Percentiles rank a stretch among this genome's conserved stretches.
Evolutionary conservation across 2,797 vertebrate genomes (phyloP).

Genomic region (Crocodylus rhombifer): DNA sequence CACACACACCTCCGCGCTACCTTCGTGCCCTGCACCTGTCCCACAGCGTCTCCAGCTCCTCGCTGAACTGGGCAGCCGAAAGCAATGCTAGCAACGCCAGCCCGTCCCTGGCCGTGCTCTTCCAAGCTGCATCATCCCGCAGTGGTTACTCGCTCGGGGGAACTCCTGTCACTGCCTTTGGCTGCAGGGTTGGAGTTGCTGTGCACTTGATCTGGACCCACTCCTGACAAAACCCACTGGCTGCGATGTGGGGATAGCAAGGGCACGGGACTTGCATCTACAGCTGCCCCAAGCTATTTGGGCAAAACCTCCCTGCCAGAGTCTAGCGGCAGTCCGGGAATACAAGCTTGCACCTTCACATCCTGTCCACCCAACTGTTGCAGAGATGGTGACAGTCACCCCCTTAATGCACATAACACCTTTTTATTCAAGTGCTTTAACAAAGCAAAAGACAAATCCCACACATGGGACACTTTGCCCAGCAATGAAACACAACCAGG

Average conservation of each 20-base stretch:
- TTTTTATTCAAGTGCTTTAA: neutral
- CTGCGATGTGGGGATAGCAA: too few species aligned
- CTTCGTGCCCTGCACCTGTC: constrained; percentile 24
- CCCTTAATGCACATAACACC: too few species aligned
- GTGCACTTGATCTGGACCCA: neutral
- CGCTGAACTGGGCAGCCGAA: constrained; percentile 16
- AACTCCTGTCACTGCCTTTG: neutral
- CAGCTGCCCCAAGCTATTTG: neutral
- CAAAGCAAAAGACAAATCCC: neutral
- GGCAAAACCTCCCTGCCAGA: neutral
- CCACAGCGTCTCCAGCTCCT: constrained; percentile 32
- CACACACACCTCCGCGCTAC: neutral
- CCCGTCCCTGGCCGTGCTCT: constrained; percentile 12
- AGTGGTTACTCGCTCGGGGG: neutral
- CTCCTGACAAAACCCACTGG: neutral
- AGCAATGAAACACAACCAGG: neutral
- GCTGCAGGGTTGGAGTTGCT: neutral
- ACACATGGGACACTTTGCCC: neutral
- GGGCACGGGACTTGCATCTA: neutral
- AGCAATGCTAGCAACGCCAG: neutral
- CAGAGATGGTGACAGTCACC: neutral
- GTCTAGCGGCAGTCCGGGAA: neutral
- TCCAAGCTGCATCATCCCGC: neutral
- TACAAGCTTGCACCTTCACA: neutral
- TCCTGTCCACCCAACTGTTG: neutral